phyloP scores from a whole-genome alignment of 2,113 vertebrate genomes.

The Trachemys scripta region DNA sequence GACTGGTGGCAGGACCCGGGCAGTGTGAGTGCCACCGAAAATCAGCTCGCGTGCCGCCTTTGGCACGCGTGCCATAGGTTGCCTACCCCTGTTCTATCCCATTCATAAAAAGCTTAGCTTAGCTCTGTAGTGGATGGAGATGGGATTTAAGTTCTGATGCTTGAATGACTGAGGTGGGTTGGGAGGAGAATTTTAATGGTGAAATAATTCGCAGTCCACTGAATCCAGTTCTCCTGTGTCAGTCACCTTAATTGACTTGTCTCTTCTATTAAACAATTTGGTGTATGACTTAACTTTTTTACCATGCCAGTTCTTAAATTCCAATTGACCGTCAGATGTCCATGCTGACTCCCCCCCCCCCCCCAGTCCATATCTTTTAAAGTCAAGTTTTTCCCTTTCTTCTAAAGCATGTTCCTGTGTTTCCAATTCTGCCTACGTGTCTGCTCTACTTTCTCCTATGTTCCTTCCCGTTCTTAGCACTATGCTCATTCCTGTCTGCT shows the following conservation, averaged over 20 bases:
- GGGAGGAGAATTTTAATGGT: slow-evolving; percentile 9
- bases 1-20: too few species aligned
- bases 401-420: not conserved
- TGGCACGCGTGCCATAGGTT: too few species aligned
- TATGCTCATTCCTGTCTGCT: not conserved
- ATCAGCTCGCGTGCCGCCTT: too few species aligned
- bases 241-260: not conserved
- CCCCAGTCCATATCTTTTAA: not conserved
- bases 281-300: slow-evolving; percentile 7
- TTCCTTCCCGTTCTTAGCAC: not conserved
- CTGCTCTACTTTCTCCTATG: not conserved
- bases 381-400: not conserved
- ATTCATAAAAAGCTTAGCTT: not conserved
- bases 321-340: not conserved
- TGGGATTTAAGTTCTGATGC: slow-evolving; percentile 40
- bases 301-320: not conserved
- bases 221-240: not conserved
- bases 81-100: too few species aligned
- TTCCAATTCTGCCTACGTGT: not conserved
- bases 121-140: slow-evolving; percentile 49
- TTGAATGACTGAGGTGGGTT: slow-evolving; percentile 17
- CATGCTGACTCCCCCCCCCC: not conserved
- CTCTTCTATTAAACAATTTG: not conserved
- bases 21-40: too few species aligned
- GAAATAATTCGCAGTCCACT: not conserved